Evolutionary conservation across 2,113 vertebrate species (phyloP).

Genomic region (Chascanopsetta lugubris): DNA sequence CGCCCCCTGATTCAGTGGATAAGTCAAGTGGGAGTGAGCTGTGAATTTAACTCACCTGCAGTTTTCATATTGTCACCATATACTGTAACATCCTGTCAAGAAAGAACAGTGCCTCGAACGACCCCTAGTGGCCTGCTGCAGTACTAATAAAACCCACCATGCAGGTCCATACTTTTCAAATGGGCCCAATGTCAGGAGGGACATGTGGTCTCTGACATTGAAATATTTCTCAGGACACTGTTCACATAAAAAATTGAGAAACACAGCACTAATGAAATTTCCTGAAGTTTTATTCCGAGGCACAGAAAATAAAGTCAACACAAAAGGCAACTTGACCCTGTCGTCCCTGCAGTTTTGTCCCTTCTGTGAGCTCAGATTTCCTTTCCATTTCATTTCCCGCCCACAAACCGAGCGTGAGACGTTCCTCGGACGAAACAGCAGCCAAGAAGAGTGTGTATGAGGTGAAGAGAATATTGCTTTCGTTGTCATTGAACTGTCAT

Average conservation of each 20-base stretch:
- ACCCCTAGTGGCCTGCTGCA: no score
- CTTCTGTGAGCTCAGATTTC: slow-evolving; percentile 48
- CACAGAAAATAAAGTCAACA: slow-evolving; percentile 53
- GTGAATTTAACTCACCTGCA: no score
- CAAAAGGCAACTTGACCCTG: slow-evolving; percentile 38
- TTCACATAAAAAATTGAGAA: neutral
- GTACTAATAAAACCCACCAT: no score
- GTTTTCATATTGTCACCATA: no score
- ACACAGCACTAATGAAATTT: slow-evolving; percentile 4
- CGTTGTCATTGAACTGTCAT: neutral
- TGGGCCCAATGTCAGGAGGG: no score
- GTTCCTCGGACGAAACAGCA: slow-evolving; percentile 26
- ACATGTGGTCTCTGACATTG: no score
- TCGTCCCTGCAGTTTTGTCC: slow-evolving; percentile 13
- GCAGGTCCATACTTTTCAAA: no score
- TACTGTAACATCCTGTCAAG: no score
- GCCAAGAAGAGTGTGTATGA: slow-evolving; percentile 6
- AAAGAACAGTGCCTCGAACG: no score
- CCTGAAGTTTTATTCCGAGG: slow-evolving; percentile 68
- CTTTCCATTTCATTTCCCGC: slow-evolving; percentile 45
- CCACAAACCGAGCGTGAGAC: slow-evolving; percentile 14
- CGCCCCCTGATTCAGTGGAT: no score
- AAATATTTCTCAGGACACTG: no score
- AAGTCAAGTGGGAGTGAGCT: no score
- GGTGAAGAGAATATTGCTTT: neutral